These are phyloP conservation scores for Dicroscelio sp. DNA, from an alignment of 2,888 invertebrate genomes.

Conservation along the genomic window DNA sequence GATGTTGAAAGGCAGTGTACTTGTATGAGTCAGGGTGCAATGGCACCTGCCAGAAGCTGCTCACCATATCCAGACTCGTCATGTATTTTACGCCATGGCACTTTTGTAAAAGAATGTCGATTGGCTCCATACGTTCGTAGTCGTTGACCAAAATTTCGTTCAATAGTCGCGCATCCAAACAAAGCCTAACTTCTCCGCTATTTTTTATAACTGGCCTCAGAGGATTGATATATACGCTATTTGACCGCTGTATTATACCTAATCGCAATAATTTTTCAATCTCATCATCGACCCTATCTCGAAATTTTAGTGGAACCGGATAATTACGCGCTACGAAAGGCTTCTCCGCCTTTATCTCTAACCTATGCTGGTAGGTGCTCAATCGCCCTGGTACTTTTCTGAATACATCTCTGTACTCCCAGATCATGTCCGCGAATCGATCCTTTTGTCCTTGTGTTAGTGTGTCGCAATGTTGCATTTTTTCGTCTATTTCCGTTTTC, in stretches of 20 bases:
- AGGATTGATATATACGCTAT: slow-evolving; percentile 40
- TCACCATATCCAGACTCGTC: no score
- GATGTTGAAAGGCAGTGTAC: background rate
- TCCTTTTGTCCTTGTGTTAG: background rate
- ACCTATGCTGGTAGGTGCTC: background rate
- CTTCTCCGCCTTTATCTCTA: background rate
- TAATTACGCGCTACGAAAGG: background rate
- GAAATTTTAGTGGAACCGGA: slow-evolving; percentile 20
- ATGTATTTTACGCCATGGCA: background rate
- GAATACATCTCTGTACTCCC: background rate
- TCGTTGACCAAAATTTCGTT: slow-evolving; percentile 41
- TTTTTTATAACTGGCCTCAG: slow-evolving; percentile 33
- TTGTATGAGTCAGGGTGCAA: no score
- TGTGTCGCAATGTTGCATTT: background rate
- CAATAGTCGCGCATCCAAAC: slow-evolving; percentile 44
- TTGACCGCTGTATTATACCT: slow-evolving; percentile 42
- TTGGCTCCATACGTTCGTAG: slow-evolving; percentile 36
- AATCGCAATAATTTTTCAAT: slow-evolving; percentile 34
- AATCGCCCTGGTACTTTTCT: background rate
- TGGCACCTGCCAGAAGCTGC: no score
- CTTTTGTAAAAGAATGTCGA: slow-evolving; percentile 42
- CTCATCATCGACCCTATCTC: slow-evolving; percentile 37
- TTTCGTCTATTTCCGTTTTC: background rate
- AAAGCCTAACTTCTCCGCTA: slow-evolving; percentile 4
- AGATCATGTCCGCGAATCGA: background rate